Evolutionary conservation across 1,140 invertebrate genomes (phyloP).

Genomic region (Heliconius himera): DNA sequence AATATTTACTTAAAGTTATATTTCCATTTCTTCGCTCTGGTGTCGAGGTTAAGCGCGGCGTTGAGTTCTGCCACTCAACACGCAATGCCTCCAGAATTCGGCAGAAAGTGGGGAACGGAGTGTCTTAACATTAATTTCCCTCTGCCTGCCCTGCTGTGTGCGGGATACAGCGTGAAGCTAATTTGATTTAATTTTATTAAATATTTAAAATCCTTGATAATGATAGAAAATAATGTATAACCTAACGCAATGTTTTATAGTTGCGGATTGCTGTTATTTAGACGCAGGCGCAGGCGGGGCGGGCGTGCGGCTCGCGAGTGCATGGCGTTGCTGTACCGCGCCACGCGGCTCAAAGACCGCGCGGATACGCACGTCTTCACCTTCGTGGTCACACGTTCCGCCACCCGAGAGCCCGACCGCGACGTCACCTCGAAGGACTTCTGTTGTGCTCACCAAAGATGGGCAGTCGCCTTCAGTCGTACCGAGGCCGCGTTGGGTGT

Average conservation of each 20-base stretch:
- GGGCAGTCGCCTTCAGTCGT: constrained; percentile 92
- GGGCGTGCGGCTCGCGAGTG: constrained; percentile 61
- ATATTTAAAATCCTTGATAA: background rate
- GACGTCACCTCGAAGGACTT: constrained; percentile 93
- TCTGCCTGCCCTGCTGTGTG: no score
- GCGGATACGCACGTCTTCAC: constrained; percentile 93
- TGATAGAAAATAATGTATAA: background rate
- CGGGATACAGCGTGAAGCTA: no score
- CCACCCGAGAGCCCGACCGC: constrained; percentile 89
- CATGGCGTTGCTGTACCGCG: constrained; percentile 93
- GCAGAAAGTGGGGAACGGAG: no score
- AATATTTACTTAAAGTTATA: no score
- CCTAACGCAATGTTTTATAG: constrained; percentile 1
- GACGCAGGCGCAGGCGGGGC: constrained; percentile 58
- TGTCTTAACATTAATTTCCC: no score
- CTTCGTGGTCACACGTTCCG: constrained; percentile 90
- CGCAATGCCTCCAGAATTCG: no score
- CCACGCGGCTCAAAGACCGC: constrained; percentile 91
- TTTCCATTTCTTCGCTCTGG: no score
- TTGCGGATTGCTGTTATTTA: constrained; percentile 26
- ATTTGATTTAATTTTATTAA: no score
- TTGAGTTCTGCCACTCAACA: no score
- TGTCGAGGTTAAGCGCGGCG: no score
- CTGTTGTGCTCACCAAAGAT: constrained; percentile 92
- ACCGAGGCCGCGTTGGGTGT: constrained; percentile 85